These are phyloP conservation scores for Bhutanitis thaidina DNA, from an alignment of 2,888 invertebrate species.

Conservation along the genomic window DNA sequence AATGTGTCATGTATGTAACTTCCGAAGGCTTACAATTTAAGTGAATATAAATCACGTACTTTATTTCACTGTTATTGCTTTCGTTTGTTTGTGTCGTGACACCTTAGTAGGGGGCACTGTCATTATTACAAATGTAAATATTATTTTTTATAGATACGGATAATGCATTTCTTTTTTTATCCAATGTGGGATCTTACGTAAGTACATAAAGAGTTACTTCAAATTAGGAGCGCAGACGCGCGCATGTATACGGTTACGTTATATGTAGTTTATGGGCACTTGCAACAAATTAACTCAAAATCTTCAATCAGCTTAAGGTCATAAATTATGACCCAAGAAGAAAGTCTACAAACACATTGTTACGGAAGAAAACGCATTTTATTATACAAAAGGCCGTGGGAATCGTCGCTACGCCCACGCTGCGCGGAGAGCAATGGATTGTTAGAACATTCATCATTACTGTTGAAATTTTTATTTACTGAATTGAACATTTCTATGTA, in stretches of 20 bases:
- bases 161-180: too few relatives aligned
- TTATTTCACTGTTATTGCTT: background rate
- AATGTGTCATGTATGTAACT: background rate
- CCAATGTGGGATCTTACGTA: too few relatives aligned
- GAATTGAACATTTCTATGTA: background rate
- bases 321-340: constrained; percentile 7
- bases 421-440: constrained; percentile 25
- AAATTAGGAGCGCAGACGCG: too few relatives aligned
- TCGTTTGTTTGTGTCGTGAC: background rate
- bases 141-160: too few relatives aligned
- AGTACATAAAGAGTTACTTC: too few relatives aligned
- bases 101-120: too few relatives aligned
- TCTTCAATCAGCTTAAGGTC: constrained; percentile 1
- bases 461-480: background rate
- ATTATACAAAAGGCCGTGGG: constrained; percentile 32
- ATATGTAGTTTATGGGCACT: too few relatives aligned
- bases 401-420: constrained; percentile 29
- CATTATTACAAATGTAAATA: too few relatives aligned
- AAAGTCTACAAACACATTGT: constrained; percentile 17
- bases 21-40: background rate
- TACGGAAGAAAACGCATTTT: constrained; percentile 25
- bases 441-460: constrained; percentile 31
- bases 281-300: background rate
- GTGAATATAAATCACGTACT: background rate
- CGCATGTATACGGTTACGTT: too few relatives aligned